Percentiles rank a stretch among this genome's conserved stretches.
Conservation (phyloP, 2,797 vertebrate species). For the Champsocephalus esox region DNA sequence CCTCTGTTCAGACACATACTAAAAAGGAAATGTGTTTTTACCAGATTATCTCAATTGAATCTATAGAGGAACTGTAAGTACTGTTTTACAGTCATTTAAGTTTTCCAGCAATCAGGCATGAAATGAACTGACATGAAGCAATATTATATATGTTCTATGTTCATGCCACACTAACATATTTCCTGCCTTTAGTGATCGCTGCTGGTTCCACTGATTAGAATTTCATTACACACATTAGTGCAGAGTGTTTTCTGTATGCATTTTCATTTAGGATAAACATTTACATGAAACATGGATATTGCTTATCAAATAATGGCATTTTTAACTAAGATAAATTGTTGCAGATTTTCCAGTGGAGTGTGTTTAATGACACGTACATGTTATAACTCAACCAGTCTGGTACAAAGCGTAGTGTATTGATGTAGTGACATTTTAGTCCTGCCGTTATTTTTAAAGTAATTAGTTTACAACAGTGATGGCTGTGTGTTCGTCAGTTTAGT, state of each 20-base stretch:
- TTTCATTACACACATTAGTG: conserved; percentile 18
- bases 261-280: conserved; percentile 21
- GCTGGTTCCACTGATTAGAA: conserved; percentile 10
- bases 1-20: no score
- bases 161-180: neutral
- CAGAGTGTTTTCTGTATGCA: neutral
- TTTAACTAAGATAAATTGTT: neutral
- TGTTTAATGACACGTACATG: neutral
- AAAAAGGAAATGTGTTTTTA: neutral
- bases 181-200: neutral
- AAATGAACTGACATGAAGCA: neutral
- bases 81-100: neutral
- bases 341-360: neutral
- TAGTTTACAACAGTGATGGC: neutral
- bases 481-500: neutral
- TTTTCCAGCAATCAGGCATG: conserved; percentile 1
- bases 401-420: neutral
- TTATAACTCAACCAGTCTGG: neutral
- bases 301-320: conserved; percentile 19
- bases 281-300: neutral
- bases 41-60: neutral
- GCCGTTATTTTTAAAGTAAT: neutral
- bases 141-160: neutral
- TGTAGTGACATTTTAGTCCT: neutral
- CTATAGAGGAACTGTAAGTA: neutral